phyloP scores from a whole-genome alignment of 2,797 vertebrate species.

The Microctenopoma stevenorrisi region DNA sequence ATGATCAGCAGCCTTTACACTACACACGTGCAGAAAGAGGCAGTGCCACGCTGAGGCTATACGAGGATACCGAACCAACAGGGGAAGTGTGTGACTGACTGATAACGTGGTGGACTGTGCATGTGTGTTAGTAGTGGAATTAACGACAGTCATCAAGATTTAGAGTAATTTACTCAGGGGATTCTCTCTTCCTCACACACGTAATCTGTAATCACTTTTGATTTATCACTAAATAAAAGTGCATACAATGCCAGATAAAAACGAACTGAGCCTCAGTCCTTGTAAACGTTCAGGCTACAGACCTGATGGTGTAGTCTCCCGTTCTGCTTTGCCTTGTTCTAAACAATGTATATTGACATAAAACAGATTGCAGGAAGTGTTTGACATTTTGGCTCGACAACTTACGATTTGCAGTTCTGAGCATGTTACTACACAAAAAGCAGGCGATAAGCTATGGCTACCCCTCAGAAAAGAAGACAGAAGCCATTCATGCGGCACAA shows the following conservation, averaged over 20 bases:
- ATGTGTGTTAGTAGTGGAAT: slow-evolving; percentile 36
- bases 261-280: neutral
- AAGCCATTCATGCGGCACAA: too few species aligned
- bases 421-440: too few species aligned
- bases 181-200: slow-evolving; percentile 16
- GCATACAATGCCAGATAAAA: neutral
- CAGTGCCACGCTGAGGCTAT: slow-evolving; percentile 40
- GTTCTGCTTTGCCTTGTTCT: neutral
- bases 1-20: slow-evolving; percentile 15
- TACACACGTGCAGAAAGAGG: slow-evolving; percentile 10
- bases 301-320: neutral
- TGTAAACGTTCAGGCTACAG: neutral
- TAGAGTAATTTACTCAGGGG: slow-evolving; percentile 39
- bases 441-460: too few species aligned
- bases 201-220: neutral
- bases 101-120: slow-evolving; percentile 23
- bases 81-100: slow-evolving; percentile 38
- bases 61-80: slow-evolving; percentile 48
- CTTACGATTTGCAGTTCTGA: too few species aligned
- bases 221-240: neutral
- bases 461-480: too few species aligned
- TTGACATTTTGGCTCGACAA: too few species aligned
- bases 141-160: slow-evolving; percentile 50
- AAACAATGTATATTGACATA: neutral
- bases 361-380: neutral